Base-by-base conservation (phyloP, 2,113 vertebrate genomes). In the Euleptes europaea region DNA sequence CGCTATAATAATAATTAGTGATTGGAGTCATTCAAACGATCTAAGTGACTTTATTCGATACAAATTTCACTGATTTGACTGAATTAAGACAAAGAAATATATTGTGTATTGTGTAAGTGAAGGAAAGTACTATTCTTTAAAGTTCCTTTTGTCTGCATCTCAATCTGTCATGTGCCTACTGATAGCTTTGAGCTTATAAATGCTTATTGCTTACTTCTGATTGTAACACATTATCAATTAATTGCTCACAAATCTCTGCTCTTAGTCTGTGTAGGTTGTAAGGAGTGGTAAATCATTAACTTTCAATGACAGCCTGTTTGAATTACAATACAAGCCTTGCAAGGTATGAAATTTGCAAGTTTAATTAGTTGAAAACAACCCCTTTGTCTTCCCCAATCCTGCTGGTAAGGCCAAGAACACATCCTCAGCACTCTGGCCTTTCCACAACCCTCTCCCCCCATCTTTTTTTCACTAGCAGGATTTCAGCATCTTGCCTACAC, bases 201-300 rank as follows among this genome's bases (percentile, higher is more conserved):
- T 19, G 47, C 77, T 91, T 90, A 69, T 93, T 92, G 92, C 78
- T 93, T 90, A 85, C 87, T 83, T 88, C 70, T 42, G 90, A 77
- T 87, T 91, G 93, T 93, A 93, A 93, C 86, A 86, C 1, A 17
- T 92, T 94, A 91, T 94, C 94, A 95, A 95, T 94, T 95, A 96
- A 95, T 94, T 91, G 92, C 85, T 86, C 85, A 74, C 75, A 90
- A 91, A 85, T 91, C 86, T 83, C 51, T 76, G 84, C 74, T 87
- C 90, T 92, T 89, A 70, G 70, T 85, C 86, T 78, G 85, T 77
- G 92, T 83, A 87, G 90, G 78, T 84, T 93, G 85, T 17, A 89
- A 93, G 90, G 74, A 92, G 63, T 44, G 0, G 84, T 85, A 91
- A 95, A 93, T 90, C 88, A 92, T 93, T 95, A 95, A 95, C 94